phyloP scores from a whole-genome alignment of 2,888 invertebrate species.

The Lycia hirtaria region DNA sequence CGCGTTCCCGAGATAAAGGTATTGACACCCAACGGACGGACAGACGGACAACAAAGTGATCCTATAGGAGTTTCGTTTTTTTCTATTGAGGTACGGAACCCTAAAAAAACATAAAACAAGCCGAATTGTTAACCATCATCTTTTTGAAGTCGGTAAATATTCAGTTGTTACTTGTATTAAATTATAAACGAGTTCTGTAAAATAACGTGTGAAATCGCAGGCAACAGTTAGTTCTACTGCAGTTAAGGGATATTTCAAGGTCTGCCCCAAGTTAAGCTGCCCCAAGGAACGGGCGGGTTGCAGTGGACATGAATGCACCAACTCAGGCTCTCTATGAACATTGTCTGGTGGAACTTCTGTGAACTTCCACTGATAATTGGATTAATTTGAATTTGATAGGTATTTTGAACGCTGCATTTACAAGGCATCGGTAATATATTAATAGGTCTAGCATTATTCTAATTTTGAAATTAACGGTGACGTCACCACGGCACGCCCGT shows the following conservation, averaged over 20 bases:
- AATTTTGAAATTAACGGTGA: no score
- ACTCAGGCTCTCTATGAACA: not conserved
- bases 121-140: no score
- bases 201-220: not conserved
- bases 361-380: not conserved
- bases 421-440: no score
- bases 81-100: no score
- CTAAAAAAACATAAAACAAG: no score
- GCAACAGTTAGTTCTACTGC: not conserved
- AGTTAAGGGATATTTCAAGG: not conserved
- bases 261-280: not conserved
- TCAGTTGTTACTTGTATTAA: not conserved
- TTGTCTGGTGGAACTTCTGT: not conserved
- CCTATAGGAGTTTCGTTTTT: no score
- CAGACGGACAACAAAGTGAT: no score
- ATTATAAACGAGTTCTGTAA: not conserved
- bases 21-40: no score
- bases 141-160: not conserved
- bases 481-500: no score
- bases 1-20: no score
- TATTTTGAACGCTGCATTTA: not conserved
- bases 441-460: no score
- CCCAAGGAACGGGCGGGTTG: not conserved
- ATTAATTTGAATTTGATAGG: not conserved
- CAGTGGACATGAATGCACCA: constrained; percentile 1